Conservation (phyloP, 1,140 invertebrate genomes). For the Eumeta japonica region DNA sequence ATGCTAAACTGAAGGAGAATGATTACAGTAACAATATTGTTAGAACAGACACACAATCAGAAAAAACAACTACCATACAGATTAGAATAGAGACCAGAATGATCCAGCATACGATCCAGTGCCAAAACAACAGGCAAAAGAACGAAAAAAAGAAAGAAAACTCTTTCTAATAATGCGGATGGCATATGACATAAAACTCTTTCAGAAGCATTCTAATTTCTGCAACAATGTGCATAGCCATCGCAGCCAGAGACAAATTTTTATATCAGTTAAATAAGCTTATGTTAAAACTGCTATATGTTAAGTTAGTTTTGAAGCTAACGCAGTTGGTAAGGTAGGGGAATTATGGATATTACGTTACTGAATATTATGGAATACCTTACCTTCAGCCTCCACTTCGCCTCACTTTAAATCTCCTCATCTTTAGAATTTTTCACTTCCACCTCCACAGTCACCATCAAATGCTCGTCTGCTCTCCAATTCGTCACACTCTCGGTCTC, state of each 20-base stretch:
- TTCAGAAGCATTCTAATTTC: slow-evolving; percentile 11
- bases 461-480: slow-evolving; percentile 11
- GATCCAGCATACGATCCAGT: too few relatives aligned
- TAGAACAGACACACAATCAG: slow-evolving; percentile 8
- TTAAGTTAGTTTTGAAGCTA: too few relatives aligned
- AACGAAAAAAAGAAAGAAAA: slow-evolving; percentile 10
- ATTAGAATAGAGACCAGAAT: too few relatives aligned
- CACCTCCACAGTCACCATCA: slow-evolving; percentile 10
- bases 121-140: slow-evolving; percentile 6
- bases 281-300: too few relatives aligned
- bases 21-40: slow-evolving; percentile 1
- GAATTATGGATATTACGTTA: slow-evolving; percentile 14
- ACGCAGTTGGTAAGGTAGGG: too few relatives aligned
- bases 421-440: slow-evolving; percentile 8
- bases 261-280: too few relatives aligned
- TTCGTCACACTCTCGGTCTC: slow-evolving; percentile 13
- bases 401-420: slow-evolving; percentile 8
- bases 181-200: slow-evolving; percentile 11
- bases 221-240: slow-evolving; percentile 12
- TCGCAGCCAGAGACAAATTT: too few relatives aligned
- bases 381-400: slow-evolving; percentile 10
- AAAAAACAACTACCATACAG: slow-evolving; percentile 7
- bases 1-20: slow-evolving; percentile 10
- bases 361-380: slow-evolving; percentile 10
- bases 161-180: slow-evolving; percentile 8